Evolutionary conservation across 2,113 vertebrate species (phyloP).

Genomic region (Myocastor coypus): DNA sequence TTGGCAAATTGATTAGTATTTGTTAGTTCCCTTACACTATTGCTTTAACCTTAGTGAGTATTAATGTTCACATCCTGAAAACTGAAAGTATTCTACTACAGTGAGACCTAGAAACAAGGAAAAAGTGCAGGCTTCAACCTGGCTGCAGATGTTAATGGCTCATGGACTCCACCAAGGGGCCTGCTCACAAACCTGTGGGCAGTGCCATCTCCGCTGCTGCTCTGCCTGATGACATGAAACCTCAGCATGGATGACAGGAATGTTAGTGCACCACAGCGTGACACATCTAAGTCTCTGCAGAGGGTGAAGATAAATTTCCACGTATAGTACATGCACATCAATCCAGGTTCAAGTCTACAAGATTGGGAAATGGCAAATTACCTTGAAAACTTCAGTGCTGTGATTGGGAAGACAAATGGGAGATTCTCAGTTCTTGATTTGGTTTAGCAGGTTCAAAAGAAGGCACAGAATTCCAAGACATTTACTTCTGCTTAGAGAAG

Average conservation of each 20-base stretch:
- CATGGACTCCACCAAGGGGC: neutral
- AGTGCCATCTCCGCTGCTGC: accelerated
- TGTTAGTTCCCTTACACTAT: neutral
- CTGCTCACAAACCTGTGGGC: neutral
- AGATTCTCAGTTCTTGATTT: neutral
- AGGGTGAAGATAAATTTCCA: neutral
- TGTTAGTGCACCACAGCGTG: neutral
- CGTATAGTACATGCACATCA: neutral
- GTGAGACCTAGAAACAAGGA: neutral
- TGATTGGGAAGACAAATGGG: neutral
- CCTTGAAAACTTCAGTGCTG: neutral
- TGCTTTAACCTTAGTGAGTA: neutral
- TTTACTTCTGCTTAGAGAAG: neutral
- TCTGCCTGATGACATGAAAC: neutral
- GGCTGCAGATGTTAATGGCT: neutral
- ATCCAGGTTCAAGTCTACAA: neutral
- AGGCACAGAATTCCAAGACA: neutral
- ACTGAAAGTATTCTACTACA: neutral
- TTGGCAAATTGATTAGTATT: neutral
- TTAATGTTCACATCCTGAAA: slow-evolving; percentile 9
- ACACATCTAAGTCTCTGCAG: neutral
- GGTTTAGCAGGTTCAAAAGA: neutral
- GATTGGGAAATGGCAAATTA: neutral
- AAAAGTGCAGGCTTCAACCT: neutral
- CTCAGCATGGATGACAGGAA: neutral